Evolutionary conservation across 2,113 vertebrate species (phyloP).

Genomic region (Myodes glareolus): DNA sequence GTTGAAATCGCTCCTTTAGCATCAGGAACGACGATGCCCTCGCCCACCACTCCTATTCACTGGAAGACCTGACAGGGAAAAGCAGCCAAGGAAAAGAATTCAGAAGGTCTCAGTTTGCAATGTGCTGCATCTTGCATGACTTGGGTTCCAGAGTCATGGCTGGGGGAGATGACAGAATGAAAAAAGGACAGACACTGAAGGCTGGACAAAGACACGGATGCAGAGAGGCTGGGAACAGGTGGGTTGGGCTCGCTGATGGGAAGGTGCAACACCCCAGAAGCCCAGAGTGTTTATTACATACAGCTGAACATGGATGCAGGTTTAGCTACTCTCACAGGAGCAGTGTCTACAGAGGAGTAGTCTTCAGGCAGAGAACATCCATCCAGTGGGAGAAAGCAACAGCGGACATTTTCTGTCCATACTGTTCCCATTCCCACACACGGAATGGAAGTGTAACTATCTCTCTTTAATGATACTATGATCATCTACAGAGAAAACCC

Average conservation of each 20-base stretch:
- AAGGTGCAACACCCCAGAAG: neutral
- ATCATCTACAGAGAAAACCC: neutral
- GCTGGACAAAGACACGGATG: neutral
- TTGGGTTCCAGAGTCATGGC: neutral
- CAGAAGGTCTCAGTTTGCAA: neutral
- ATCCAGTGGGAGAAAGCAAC: neutral
- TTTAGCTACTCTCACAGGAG: neutral
- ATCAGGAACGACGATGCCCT: neutral
- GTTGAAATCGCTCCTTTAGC: neutral
- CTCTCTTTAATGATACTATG: neutral
- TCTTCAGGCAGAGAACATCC: neutral
- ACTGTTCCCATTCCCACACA: neutral
- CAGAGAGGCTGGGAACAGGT: neutral
- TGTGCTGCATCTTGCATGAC: neutral
- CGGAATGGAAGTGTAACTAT: neutral
- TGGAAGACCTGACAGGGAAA: neutral
- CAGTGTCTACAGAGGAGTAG: neutral
- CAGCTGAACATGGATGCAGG: neutral
- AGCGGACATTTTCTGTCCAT: neutral
- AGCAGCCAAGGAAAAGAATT: neutral
- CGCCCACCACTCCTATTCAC: neutral
- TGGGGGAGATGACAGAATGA: neutral
- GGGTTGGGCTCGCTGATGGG: neutral
- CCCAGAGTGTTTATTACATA: neutral
- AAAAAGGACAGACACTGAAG: neutral